Base-by-base conservation (phyloP, 2,888 invertebrate genomes). In the Didymodactylos carnosus region DNA sequence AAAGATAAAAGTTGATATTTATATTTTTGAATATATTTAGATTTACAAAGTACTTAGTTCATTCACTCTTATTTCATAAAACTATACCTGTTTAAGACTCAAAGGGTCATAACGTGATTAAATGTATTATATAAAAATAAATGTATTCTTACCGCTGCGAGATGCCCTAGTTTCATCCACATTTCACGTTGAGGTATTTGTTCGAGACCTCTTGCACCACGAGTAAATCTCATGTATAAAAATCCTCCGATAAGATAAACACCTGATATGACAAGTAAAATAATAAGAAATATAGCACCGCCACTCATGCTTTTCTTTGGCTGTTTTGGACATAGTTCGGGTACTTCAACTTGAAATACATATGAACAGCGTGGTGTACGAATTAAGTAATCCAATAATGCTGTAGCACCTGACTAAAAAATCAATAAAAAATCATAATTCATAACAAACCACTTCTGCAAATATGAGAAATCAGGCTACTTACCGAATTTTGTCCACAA, bases 131-230 rank as follows among this genome's bases (percentile, higher is more conserved):
- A n/a, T n/a, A n/a, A n/a, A n/a, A n/a, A n/a, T n/a, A n/a, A n/a
- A 46, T 13, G 39, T 8, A 53, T 40, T 80, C 82, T 79, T 77
- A 83, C 83, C 19, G 83, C 82, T 77, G 81, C 80, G 19, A 83
- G 77, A 76, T 82, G 83, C 69, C 83, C 83, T 78, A 82, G 82
- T 75, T 82, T 82, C 76, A 80, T 78, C 84, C 83, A 84, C 78
- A 83, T 82, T n/a, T 77, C 77, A 73, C 80, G 81, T 76, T 84
- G 81, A 8, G 84, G 84, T 40, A 84, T 80, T 77, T 84, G 84
- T 53, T 84, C 82, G 69, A 80, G 76, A 6, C 84, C 84, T 76
- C 82, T 82, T 16, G 83, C 81, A 39, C 81, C 81, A 7, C 80
- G 77, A 6, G 82, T 79, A 77, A 82, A 79, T 72, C 84, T 78